Conservation (phyloP, 2,888 invertebrate genomes). For the Brachyptera putata region DNA sequence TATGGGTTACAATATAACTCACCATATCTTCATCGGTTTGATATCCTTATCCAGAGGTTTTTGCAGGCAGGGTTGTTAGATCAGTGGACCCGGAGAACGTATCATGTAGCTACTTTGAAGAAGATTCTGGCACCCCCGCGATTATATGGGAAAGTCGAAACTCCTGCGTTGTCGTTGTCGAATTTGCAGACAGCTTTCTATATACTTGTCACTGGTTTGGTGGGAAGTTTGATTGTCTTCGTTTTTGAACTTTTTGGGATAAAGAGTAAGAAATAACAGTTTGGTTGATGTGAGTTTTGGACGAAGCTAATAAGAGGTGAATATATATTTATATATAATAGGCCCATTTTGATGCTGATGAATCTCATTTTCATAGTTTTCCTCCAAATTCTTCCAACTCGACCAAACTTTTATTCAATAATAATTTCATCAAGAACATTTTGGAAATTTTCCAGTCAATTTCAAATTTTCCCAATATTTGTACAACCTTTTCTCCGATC, state of each 20-base stretch:
- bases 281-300: too few species aligned
- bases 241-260: neutral
- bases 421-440: too few species aligned
- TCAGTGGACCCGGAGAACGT: constrained; percentile 44
- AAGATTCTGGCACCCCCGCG: neutral
- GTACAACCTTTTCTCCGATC: too few species aligned
- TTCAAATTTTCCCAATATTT: too few species aligned
- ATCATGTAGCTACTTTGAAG: neutral
- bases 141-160: neutral
- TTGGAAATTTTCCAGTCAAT: too few species aligned
- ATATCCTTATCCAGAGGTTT: constrained; percentile 41
- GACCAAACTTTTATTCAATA: too few species aligned
- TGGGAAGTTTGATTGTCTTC: neutral
- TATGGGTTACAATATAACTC: constrained; percentile 47
- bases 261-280: too few species aligned
- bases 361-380: too few species aligned
- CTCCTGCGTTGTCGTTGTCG: neutral
- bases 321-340: too few species aligned
- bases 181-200: constrained; percentile 3
- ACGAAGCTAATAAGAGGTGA: too few species aligned
- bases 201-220: neutral
- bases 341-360: too few species aligned
- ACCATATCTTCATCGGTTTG: constrained; percentile 43
- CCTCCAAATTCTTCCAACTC: too few species aligned
- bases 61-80: constrained; percentile 43